phyloP scores from a whole-genome alignment of 1,140 invertebrate species.

The Cardiocondyla obscurior region DNA sequence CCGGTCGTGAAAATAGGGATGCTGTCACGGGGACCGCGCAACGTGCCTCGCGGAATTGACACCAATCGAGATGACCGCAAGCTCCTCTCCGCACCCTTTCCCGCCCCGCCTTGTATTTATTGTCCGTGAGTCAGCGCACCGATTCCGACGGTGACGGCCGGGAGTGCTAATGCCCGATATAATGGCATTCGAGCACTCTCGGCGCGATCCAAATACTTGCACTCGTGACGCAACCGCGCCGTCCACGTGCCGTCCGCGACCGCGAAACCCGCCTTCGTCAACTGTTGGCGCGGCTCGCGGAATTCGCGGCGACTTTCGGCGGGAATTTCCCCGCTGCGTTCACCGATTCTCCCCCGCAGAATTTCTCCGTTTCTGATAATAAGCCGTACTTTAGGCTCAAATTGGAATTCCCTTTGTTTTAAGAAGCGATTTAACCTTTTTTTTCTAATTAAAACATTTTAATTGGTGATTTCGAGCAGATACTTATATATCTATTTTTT shows the following conservation, averaged over 20 bases:
- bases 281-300: neutral
- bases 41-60: conserved; percentile 1
- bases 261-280: neutral
- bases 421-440: neutral
- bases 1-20: conserved; percentile 40
- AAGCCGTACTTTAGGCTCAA: no score
- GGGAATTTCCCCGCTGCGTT: neutral
- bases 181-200: conserved; percentile 49
- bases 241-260: conserved; percentile 20
- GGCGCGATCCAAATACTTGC: conserved; percentile 64
- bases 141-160: conserved; percentile 31
- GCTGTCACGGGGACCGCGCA: neutral
- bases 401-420: neutral
- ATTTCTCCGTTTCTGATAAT: neutral
- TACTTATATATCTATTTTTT: neutral
- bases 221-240: conserved; percentile 59
- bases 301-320: neutral
- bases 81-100: neutral
- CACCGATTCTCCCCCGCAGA: neutral
- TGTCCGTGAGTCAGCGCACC: conserved; percentile 61
- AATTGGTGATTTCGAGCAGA: neutral
- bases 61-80: conserved; percentile 13
- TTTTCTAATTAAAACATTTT: neutral
- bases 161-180: conserved; percentile 54
- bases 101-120: conserved; percentile 18